These are phyloP conservation scores for Phoxinus dragarum DNA, from an alignment of 2,797 vertebrate species.

Conservation along the genomic window DNA sequence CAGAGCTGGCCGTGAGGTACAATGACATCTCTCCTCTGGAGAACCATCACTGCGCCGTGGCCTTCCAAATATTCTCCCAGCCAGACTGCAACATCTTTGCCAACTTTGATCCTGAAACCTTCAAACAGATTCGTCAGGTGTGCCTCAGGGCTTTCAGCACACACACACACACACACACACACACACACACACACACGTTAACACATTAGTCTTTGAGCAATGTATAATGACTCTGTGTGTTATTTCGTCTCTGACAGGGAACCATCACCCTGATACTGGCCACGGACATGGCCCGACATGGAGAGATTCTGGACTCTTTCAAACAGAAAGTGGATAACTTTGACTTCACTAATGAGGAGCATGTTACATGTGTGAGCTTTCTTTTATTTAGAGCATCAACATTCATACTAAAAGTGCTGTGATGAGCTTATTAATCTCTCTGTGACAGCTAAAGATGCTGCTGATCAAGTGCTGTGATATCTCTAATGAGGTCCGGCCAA, in stretches of 20 bases:
- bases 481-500: constrained; percentile 92
- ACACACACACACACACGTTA: neutral
- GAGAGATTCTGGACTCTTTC: constrained; percentile 91
- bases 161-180: neutral
- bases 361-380: constrained; percentile 84
- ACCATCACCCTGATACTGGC: constrained; percentile 92
- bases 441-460: constrained; percentile 88
- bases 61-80: constrained; percentile 90
- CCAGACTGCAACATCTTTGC: constrained; percentile 92
- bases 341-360: constrained; percentile 88
- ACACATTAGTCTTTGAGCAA: neutral
- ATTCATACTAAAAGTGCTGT: neutral
- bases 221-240: constrained; percentile 1
- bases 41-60: constrained; percentile 94
- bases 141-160: neutral
- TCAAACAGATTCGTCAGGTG: constrained; percentile 92
- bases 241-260: constrained; percentile 72
- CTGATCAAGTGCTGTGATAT: constrained; percentile 95
- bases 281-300: constrained; percentile 93
- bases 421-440: neutral
- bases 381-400: neutral
- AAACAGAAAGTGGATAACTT: constrained; percentile 89
- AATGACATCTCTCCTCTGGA: constrained; percentile 95
- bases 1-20: constrained; percentile 91
- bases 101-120: constrained; percentile 83